Evolutionary conservation across 2,113 vertebrate species (phyloP).

Genomic region (Crypturellus undulatus): DNA sequence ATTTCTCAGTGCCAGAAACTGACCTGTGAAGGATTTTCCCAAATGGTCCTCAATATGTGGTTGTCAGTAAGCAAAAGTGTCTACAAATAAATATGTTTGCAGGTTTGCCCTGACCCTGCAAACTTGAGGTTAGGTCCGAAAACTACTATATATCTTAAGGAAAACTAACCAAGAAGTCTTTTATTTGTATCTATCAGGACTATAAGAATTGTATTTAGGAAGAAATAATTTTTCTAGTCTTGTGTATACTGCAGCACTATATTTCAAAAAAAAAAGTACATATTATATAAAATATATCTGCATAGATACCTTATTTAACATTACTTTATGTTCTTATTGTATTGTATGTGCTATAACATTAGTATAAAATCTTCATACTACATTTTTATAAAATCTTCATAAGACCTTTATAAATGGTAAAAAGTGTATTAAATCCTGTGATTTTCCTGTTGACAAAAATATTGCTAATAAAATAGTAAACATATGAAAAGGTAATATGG

Average conservation of each 20-base stretch:
- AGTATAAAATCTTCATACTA: not conserved
- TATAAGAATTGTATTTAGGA: not conserved
- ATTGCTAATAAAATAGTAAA: not conserved
- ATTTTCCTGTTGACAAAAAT: not conserved
- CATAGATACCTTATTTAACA: not conserved
- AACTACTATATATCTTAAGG: not conserved
- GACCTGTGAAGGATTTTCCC: not conserved
- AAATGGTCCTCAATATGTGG: not conserved
- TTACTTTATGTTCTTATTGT: not conserved
- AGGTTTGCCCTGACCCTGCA: not conserved
- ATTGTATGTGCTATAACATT: not conserved
- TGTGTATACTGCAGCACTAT: not conserved
- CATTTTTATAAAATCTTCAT: not conserved
- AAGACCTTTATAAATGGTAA: not conserved
- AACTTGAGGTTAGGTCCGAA: not conserved
- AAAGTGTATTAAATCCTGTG: not conserved
- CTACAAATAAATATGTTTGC: not conserved
- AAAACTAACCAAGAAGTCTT: not conserved
- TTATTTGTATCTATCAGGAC: not conserved
- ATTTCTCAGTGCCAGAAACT: not conserved
- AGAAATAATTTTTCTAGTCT: not conserved
- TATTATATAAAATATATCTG: not conserved
- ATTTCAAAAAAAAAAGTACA: not conserved
- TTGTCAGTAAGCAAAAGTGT: not conserved
- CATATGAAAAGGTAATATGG: not conserved